A percentile compares a stretch with the other conserved stretches of the same genome.
phyloP scores from a whole-genome alignment of 1,140 invertebrate species.

The Teleopsis dalmanni region DNA sequence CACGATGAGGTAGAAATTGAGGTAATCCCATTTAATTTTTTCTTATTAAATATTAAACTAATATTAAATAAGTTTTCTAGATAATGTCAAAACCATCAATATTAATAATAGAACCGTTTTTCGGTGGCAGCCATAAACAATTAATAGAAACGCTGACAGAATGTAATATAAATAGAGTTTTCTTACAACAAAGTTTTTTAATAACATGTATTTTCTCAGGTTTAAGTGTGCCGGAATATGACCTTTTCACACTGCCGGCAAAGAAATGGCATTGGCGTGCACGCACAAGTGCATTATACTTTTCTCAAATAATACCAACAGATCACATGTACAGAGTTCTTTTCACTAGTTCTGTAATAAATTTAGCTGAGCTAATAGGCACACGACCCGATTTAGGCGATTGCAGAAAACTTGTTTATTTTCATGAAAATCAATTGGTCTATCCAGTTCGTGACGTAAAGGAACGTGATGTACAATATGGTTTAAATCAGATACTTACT shows the following conservation, averaged over 20 bases:
- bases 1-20: too few species aligned
- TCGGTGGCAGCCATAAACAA: constrained; percentile 64
- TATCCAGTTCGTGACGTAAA: constrained; percentile 63
- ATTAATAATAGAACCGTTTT: constrained; percentile 58
- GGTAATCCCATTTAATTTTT: too few species aligned
- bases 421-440: constrained; percentile 72
- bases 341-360: constrained; percentile 66
- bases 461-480: constrained; percentile 68
- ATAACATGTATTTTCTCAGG: constrained; percentile 19
- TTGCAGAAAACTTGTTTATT: constrained; percentile 63
- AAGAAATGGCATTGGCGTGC: constrained; percentile 79
- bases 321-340: constrained; percentile 50
- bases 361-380: constrained; percentile 62
- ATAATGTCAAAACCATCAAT: constrained; percentile 28
- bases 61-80: not conserved
- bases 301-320: constrained; percentile 54
- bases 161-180: constrained; percentile 27
- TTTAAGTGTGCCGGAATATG: constrained; percentile 32
- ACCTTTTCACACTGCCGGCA: constrained; percentile 53
- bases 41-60: too few species aligned
- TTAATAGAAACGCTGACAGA: constrained; percentile 52
- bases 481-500: constrained; percentile 68
- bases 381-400: constrained; percentile 55
- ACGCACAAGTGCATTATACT: constrained; percentile 57
- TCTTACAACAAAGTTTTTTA: not conserved